A percentile compares a stretch with the other conserved stretches of the same genome.
These are phyloP conservation scores for Henicopernis longicauda DNA, from an alignment of 2,113 vertebrate species.

Conservation along the genomic window DNA sequence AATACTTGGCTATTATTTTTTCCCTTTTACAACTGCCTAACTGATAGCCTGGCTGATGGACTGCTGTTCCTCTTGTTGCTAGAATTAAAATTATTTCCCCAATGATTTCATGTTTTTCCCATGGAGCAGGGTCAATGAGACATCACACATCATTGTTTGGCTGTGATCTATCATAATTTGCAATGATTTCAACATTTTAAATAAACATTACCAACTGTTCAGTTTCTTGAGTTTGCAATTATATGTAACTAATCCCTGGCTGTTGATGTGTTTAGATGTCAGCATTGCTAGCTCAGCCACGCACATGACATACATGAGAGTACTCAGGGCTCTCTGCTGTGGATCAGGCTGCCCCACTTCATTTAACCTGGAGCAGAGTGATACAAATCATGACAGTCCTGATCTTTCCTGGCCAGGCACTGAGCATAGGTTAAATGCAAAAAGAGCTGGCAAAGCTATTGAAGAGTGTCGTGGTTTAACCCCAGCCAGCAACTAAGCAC, in stretches of 20 bases:
- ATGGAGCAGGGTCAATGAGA: neutral
- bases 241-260: neutral
- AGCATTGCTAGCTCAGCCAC: neutral
- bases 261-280: neutral
- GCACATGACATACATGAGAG: accelerated
- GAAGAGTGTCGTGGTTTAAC: no score
- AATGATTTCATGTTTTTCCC: neutral
- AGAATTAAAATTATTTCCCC: neutral
- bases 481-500: no score
- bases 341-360: neutral
- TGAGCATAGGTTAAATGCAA: neutral
- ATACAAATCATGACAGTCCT: neutral
- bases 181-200: neutral
- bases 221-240: neutral
- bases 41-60: neutral
- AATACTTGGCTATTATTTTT: neutral
- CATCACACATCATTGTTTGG: neutral
- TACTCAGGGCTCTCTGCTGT: neutral
- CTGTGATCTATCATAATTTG: neutral
- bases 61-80: neutral
- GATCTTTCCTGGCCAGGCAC: neutral
- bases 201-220: constrained; percentile 17
- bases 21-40: neutral
- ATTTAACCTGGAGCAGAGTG: neutral
- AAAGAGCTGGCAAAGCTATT: neutral